Base-by-base conservation (phyloP, 2,888 invertebrate species). In the Euzetes globulus region DNA sequence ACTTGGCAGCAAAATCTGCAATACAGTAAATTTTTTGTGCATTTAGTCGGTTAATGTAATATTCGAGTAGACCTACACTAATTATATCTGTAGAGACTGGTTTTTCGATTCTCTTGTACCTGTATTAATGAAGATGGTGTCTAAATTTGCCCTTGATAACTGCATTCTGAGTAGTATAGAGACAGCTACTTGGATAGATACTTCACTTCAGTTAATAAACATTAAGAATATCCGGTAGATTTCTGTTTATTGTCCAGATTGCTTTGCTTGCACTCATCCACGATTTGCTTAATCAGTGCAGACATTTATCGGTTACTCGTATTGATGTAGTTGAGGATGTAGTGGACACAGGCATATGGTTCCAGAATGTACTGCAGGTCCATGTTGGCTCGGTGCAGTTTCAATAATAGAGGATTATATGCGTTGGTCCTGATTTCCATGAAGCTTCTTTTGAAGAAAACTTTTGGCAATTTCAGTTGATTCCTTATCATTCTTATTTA, bases 171-270 rank as follows among this genome's bases (percentile, higher is more conserved):
- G 75, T 9, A 78, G 50, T 3, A 78, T 74, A 76, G 78, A 80
- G 1, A 74, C 78, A 60, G 80, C 79, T 72, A 80, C 80, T 73
- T 80, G 80, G 3, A 80, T 80, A 70, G 77, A 77, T 3, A 81
- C 76, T 76, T 80, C 79, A 0, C 77, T 77, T 19, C 75, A 58
- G 75, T 80, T 79, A 0, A 80, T 71, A 68, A 80, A 80, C 47
- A 74, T 76, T 58, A 79, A 79, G 37, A 77, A 79, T 47, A 80
- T 74, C 1, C 22, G 15, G 29, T 74, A 73, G 5, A 80, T 41
- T 79, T 72, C 70, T 78, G 71, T 73, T 72, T 78, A 1, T 81
- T 47, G 17, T 63, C 76, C 1, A 71, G 15, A 71, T 81, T 79
- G 37, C 79, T 81, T 33, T 77, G 72, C 55, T 75, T 76, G 6